phyloP scores from a whole-genome alignment of 1,140 invertebrate species.

The Pseudomyrmex concolor region DNA sequence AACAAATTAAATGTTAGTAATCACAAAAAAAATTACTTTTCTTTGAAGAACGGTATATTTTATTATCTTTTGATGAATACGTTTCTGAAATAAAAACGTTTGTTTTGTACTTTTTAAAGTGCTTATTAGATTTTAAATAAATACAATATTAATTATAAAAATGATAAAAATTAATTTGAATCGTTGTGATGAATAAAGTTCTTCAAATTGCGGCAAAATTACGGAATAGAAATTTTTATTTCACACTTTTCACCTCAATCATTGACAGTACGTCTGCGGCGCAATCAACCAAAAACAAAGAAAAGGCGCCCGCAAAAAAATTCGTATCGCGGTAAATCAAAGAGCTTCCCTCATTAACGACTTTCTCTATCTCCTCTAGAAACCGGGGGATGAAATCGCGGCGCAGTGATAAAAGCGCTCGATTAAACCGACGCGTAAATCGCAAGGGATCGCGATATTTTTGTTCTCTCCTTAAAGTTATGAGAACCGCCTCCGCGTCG shows the following conservation, averaged over 20 bases:
- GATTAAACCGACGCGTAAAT: slow-evolving; percentile 40
- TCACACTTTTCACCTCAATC: slow-evolving; percentile 23
- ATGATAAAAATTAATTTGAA: slow-evolving; percentile 10
- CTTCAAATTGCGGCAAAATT: slow-evolving; percentile 5
- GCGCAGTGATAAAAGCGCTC: slow-evolving; percentile 23
- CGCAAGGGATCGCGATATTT: slow-evolving; percentile 3
- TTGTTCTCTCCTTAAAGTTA: slow-evolving; percentile 42
- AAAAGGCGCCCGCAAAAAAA: background rate
- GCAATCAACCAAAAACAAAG: slow-evolving; percentile 40
- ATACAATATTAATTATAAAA: slow-evolving; percentile 15
- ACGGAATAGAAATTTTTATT: slow-evolving; percentile 2
- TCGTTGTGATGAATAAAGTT: slow-evolving; percentile 5
- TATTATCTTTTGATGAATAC: background rate
- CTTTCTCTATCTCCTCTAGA: slow-evolving; percentile 3
- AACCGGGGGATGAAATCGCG: slow-evolving; percentile 17
- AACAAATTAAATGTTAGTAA: background rate
- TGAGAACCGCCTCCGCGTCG: background rate
- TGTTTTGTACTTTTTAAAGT: background rate
- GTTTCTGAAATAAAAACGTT: background rate
- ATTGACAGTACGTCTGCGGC: slow-evolving; percentile 2
- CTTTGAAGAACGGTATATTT: background rate
- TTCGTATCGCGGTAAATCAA: slow-evolving; percentile 31
- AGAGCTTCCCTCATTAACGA: slow-evolving; percentile 51
- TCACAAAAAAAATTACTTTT: background rate
- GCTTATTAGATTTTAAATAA: background rate